Base-by-base conservation (phyloP, 2,113 vertebrate species). In the Sebastes fasciatus region DNA sequence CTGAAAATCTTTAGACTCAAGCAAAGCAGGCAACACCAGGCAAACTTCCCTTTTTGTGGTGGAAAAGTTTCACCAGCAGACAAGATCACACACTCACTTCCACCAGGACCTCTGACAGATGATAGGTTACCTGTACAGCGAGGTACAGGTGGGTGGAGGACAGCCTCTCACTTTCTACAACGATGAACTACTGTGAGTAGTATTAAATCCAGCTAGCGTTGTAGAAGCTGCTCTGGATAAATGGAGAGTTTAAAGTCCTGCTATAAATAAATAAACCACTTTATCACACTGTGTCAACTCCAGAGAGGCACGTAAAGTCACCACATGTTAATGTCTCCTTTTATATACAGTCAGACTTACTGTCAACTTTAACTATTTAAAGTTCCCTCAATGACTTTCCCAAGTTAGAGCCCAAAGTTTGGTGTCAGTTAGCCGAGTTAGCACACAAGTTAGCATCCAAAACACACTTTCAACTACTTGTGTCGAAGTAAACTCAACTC, bases 381-480 rank as follows among this genome's bases (percentile, higher is more conserved):
- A 48, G 68, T 73, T 75, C 46, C 48, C 51, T 45, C 13, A 1
- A 2, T 6, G 21, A 80, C 48, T 89, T 86, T 78, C 60, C 34
- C 0, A 79, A 78, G 16, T 73, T 23, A 11, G 52, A 13, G 52
- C 13, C 60, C 26, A 72, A 34, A 78, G 21, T 88, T 85, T 52
- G 40, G 52, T 61, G 63, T 74, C 84, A 77, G 48, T 65, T 65
- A 45, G 63, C 42, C 87, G 51, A 23, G 43, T 23, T 89, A 91
- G 92, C 90, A 62, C 23, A 3, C 4, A 58, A 69, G 70, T 86
- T 92, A 93, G 90, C 89, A 66, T 46, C 76, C 62, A 1, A 51
- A 74, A 57, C 74, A 69, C 55, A 42, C 12, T 43, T 10, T 11
- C 13, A 43, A 26, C 19, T 4, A 17, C 42, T 17, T 11, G 9